A percentile compares a stretch with the other conserved stretches of the same genome.
Evolutionary conservation across 2,797 vertebrate species (phyloP).

Genomic region (Anabacerthia variegaticeps): DNA sequence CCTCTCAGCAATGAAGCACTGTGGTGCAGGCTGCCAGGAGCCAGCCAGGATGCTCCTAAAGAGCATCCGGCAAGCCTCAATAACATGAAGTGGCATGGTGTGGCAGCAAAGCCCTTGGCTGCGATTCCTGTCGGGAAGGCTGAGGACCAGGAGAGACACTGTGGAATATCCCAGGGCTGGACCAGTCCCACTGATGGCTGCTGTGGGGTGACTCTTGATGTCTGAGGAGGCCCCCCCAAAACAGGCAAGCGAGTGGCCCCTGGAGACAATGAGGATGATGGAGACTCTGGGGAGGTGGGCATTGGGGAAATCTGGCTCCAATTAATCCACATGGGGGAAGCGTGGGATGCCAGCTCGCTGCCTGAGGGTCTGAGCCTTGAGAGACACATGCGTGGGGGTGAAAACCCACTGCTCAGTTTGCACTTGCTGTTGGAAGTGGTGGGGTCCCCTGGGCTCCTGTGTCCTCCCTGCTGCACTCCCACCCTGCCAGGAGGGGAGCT

Average conservation of each 20-base stretch:
- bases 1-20: background rate
- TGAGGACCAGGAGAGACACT: background rate
- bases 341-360: background rate
- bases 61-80: background rate
- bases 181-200: background rate
- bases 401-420: background rate
- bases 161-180: background rate
- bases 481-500: background rate
- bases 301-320: background rate
- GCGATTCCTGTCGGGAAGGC: rapidly evolving
- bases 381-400: rapidly evolving
- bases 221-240: rapidly evolving
- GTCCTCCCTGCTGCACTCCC: background rate
- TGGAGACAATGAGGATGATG: background rate
- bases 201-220: background rate
- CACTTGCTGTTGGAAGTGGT: rapidly evolving
- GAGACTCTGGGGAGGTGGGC: background rate
- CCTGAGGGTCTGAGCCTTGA: background rate
- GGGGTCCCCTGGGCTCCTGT: background rate
- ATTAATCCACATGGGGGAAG: background rate
- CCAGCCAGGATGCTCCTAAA: background rate
- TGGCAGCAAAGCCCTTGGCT: background rate
- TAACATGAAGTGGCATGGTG: rapidly evolving
- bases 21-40: background rate
- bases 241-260: background rate